Conservation (phyloP, 2,888 invertebrate genomes). For the Sarcophaga subvicina region DNA sequence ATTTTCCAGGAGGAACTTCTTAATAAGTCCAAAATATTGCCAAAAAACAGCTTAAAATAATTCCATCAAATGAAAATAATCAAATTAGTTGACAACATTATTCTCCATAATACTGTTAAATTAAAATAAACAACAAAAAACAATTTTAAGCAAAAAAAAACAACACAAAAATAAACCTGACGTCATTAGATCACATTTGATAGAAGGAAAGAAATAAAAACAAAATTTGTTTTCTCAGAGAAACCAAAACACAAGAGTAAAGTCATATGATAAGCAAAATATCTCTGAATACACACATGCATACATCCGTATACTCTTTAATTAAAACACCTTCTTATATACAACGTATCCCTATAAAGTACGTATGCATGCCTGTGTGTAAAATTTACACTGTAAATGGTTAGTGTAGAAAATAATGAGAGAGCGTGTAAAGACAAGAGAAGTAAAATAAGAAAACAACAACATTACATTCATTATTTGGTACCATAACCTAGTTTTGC, state of each 20-base stretch:
- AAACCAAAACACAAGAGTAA: not conserved
- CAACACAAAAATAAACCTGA: not conserved
- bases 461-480: conserved; percentile 67
- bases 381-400: no score
- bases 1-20: no score
- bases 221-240: not conserved
- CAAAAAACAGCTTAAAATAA: not conserved
- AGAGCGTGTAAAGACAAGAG: not conserved
- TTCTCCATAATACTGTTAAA: no score
- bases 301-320: no score
- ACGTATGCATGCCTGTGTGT: no score
- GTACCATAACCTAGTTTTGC: conserved; percentile 67
- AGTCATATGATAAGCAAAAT: not conserved
- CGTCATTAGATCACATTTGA: not conserved
- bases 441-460: conserved; percentile 25
- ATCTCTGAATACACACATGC: not conserved
- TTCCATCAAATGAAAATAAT: not conserved
- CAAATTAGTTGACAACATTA: not conserved
- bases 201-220: not conserved
- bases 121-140: no score
- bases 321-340: not conserved
- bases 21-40: not conserved
- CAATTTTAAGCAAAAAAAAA: no score
- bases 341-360: no score
- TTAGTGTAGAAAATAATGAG: not conserved